Conservation (phyloP, 2,888 invertebrate genomes). For the Trachelus stipa region DNA sequence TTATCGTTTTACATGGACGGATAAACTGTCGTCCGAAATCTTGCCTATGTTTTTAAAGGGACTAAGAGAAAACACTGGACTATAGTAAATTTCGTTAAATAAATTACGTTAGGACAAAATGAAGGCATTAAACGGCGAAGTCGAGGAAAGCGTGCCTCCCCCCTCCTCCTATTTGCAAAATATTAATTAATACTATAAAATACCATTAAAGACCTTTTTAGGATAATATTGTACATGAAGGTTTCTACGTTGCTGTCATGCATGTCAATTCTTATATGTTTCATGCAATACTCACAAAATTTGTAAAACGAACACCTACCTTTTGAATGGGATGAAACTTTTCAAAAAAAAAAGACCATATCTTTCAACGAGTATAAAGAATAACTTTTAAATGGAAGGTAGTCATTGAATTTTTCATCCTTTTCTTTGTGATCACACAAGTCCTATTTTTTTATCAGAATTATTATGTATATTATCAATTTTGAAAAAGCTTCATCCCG, state of each 20-base stretch:
- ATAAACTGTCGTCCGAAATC: not conserved
- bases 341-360: not conserved
- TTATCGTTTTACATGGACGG: not conserved
- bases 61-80: not conserved
- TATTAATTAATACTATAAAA: constrained; percentile 21
- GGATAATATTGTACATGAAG: constrained; percentile 17
- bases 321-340: not conserved
- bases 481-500: not conserved
- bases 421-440: not conserved
- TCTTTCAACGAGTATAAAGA: not conserved
- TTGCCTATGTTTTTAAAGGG: not conserved
- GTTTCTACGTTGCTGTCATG: constrained; percentile 16
- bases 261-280: constrained; percentile 19
- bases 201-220: constrained; percentile 16
- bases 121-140: not conserved
- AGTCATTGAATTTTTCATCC: not conserved
- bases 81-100: not conserved
- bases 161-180: not conserved
- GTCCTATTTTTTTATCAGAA: not conserved
- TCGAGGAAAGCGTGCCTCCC: not conserved
- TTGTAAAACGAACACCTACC: not conserved
- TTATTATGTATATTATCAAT: not conserved
- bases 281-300: constrained; percentile 1
- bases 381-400: not conserved
- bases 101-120: not conserved